Percentiles rank a stretch among this genome's conserved stretches.
Conservation (phyloP, 2,113 vertebrate genomes). For the Oncorhynchus tshawytscha region DNA sequence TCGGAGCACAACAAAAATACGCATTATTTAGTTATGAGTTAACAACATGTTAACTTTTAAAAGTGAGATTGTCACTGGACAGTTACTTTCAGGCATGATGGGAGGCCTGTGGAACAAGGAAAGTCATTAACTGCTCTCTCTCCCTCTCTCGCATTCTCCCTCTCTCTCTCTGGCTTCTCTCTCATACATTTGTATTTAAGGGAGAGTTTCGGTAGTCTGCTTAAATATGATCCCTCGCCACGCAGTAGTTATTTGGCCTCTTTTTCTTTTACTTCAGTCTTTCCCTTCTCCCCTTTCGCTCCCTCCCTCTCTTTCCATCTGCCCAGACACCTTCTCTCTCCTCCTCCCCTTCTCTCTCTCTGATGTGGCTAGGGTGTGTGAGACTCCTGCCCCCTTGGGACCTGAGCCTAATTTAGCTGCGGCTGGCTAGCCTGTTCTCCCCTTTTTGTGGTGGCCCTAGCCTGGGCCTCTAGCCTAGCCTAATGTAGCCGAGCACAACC, state of each 20-base stretch:
- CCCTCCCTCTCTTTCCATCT: neutral
- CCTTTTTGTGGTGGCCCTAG: conserved; percentile 5
- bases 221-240: conserved; percentile 24
- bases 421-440: neutral
- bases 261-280: neutral
- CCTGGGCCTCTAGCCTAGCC: conserved; percentile 21
- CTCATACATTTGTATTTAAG: neutral
- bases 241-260: conserved; percentile 7
- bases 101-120: conserved; percentile 24
- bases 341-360: neutral
- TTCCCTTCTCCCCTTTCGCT: neutral
- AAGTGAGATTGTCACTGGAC: no score
- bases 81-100: conserved; percentile 12
- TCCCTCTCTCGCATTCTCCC: neutral
- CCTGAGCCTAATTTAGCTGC: neutral
- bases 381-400: neutral
- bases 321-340: neutral
- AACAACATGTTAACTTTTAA: no score
- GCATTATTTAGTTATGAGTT: no score
- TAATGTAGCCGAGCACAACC: conserved; percentile 15
- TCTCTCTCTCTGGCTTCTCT: neutral
- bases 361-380: conserved; percentile 7
- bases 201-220: conserved; percentile 14
- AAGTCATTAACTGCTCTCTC: conserved; percentile 23
- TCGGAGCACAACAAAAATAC: no score